These are phyloP conservation scores for Pycnomerus fuliginosus DNA, from an alignment of 2,888 invertebrate species.

Conservation along the genomic window DNA sequence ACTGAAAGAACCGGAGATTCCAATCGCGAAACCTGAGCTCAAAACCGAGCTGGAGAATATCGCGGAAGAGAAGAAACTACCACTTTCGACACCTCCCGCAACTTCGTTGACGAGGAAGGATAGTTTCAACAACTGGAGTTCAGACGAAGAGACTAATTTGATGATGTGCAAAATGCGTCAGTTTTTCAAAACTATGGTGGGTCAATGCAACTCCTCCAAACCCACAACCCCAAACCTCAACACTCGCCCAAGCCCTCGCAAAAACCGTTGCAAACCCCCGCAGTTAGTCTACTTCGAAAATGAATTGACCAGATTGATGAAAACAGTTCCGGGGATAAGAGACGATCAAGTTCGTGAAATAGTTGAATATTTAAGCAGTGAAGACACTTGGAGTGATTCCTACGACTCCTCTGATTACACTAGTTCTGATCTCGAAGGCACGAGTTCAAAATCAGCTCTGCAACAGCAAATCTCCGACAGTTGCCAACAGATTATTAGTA, in stretches of 20 bases:
- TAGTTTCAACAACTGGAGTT: constrained; percentile 92
- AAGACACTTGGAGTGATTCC: constrained; percentile 92
- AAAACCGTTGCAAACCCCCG: constrained; percentile 72
- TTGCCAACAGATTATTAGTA: constrained; percentile 84
- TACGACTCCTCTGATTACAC: constrained; percentile 92
- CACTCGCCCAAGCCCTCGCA: constrained; percentile 47
- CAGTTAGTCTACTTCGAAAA: constrained; percentile 88
- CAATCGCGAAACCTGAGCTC: constrained; percentile 27
- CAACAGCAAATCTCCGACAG: constrained; percentile 86
- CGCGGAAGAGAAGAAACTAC: constrained; percentile 49
- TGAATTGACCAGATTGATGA: constrained; percentile 86
- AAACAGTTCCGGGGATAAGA: constrained; percentile 87
- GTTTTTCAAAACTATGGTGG: constrained; percentile 90
- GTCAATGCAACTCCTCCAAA: constrained; percentile 56
- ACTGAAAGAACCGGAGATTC: constrained; percentile 57
- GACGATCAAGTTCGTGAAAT: constrained; percentile 90
- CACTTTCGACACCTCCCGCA: constrained; percentile 53
- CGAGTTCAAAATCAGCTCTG: constrained; percentile 67
- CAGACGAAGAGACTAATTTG: constrained; percentile 89
- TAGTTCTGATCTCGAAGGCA: constrained; percentile 80
- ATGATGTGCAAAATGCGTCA: constrained; percentile 96
- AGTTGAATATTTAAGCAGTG: constrained; percentile 88
- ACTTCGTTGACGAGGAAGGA: constrained; percentile 76
- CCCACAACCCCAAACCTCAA: constrained; percentile 54
- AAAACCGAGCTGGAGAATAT: constrained; percentile 56